These are phyloP conservation scores for Lasiurus cinereus DNA, from an alignment of 2,113 vertebrate genomes.

Conservation along the genomic window DNA sequence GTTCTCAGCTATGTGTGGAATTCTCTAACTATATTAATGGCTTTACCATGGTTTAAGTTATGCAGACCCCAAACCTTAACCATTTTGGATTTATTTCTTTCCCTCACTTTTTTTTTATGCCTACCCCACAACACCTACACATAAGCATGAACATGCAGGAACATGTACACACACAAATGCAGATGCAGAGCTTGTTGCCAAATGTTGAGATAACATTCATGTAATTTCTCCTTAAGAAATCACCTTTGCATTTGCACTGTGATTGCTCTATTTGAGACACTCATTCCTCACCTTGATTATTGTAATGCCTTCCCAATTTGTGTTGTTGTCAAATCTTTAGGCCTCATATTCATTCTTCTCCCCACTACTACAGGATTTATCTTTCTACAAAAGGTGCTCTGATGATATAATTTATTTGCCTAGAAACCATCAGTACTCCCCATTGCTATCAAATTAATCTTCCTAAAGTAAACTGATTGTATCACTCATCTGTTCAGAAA, in stretches of 20 bases:
- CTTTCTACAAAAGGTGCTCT: conserved; percentile 11
- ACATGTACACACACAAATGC: neutral
- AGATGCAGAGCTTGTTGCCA: neutral
- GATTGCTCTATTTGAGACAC: neutral
- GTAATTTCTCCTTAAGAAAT: conserved; percentile 8
- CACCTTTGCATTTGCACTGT: neutral
- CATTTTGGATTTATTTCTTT: conserved; percentile 27
- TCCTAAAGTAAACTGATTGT: conserved; percentile 62
- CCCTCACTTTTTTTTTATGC: neutral
- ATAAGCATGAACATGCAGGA: neutral
- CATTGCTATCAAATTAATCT: conserved; percentile 52
- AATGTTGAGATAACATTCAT: neutral
- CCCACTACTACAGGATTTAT: conserved; percentile 2
- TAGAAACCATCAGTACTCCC: neutral
- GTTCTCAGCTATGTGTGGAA: neutral
- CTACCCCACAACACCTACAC: neutral
- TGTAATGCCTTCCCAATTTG: neutral
- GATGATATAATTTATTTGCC: conserved; percentile 41
- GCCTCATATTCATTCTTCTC: neutral
- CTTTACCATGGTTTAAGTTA: neutral
- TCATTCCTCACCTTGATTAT: conserved; percentile 14
- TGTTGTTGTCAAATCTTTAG: conserved; percentile 9
- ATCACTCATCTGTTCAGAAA: conserved; percentile 51
- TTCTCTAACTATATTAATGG: conserved; percentile 19
- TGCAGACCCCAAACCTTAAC: conserved; percentile 24